phyloP scores from a whole-genome alignment of 2,113 vertebrate genomes.

The Suricata suricatta region DNA sequence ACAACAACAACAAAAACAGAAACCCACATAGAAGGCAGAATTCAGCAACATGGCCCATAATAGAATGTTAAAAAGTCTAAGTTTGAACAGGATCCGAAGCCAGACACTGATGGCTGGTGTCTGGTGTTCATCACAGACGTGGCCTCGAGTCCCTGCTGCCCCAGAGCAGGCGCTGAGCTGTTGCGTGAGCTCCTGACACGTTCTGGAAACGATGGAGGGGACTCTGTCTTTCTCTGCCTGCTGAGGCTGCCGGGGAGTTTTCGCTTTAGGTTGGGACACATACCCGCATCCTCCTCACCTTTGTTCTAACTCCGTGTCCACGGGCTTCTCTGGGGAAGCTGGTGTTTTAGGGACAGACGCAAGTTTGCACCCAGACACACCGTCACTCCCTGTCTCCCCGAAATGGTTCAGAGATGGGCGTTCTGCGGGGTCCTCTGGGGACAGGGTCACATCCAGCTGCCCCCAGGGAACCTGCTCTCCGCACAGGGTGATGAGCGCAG shows the following conservation, averaged over 20 bases:
- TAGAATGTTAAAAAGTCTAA: background rate
- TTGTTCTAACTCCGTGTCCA: background rate
- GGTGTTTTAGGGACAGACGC: background rate
- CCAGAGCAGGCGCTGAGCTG: too few relatives aligned
- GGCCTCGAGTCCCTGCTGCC: too few relatives aligned
- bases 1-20: too few relatives aligned
- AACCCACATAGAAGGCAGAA: background rate
- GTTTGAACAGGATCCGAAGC: background rate
- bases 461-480: background rate
- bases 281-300: background rate
- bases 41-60: background rate
- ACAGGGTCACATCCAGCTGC: background rate
- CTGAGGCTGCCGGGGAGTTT: background rate
- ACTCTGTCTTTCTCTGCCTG: background rate
- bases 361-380: accelerated
- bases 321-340: background rate
- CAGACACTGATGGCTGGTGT: background rate
- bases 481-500: background rate
- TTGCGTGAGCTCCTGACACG: background rate
- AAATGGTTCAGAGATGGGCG: background rate
- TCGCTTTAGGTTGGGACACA: too few relatives aligned
- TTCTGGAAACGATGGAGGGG: background rate
- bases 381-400: background rate
- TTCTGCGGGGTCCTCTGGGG: background rate
- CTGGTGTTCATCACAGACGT: background rate